These are phyloP conservation scores for Oreochromis tanganicae DNA, from an alignment of 2,113 vertebrate species.

Conservation along the genomic window DNA sequence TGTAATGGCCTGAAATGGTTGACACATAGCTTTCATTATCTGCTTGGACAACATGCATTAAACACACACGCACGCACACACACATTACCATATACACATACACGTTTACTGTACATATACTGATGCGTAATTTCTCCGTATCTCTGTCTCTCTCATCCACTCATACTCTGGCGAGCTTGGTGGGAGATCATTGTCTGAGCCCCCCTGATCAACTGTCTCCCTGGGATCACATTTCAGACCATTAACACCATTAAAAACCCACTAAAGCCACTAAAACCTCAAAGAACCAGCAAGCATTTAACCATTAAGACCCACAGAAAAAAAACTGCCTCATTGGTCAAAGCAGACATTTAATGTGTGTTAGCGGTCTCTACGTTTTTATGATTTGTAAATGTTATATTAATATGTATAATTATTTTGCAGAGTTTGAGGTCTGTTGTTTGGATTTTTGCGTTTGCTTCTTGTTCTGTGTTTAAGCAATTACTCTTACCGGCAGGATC, in stretches of 20 bases:
- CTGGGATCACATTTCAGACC: conserved; percentile 71
- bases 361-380: neutral
- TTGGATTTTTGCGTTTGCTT: neutral
- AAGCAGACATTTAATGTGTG: neutral
- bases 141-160: conserved; percentile 14
- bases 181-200: conserved; percentile 61
- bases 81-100: neutral
- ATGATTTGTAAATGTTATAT: neutral
- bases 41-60: conserved; percentile 32
- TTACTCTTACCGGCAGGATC: neutral
- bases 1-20: conserved; percentile 49
- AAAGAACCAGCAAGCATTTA: conserved; percentile 66
- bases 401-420: neutral
- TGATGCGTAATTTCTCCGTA: conserved; percentile 17
- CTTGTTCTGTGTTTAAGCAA: neutral
- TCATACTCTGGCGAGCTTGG: conserved; percentile 21
- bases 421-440: neutral
- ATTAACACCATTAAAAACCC: conserved; percentile 75
- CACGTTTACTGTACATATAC: conserved; percentile 42
- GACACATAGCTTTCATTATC: conserved; percentile 38
- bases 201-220: conserved; percentile 63
- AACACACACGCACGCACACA: neutral
- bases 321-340: neutral
- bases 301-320: conserved; percentile 62
- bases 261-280: conserved; percentile 75